These are phyloP conservation scores for Caradrina kadenii DNA, from an alignment of 2,888 invertebrate genomes.

Conservation along the genomic window DNA sequence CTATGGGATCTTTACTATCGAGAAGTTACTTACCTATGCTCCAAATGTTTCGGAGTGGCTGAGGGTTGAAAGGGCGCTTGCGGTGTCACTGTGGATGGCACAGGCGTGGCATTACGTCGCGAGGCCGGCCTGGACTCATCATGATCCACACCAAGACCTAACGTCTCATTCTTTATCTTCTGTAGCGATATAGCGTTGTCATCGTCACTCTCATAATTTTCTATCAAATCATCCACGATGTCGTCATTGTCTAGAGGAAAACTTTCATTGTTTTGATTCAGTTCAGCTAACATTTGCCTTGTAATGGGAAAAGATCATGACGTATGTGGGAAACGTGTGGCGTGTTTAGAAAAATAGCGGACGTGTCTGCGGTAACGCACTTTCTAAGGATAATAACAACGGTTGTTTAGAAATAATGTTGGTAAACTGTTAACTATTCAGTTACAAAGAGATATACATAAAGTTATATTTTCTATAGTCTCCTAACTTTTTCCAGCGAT, in stretches of 20 bases:
- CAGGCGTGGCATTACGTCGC: slow-evolving; percentile 62
- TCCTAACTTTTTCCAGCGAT: background rate
- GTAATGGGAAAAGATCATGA: slow-evolving; percentile 30
- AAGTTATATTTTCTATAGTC: too few relatives aligned
- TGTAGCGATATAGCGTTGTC: slow-evolving; percentile 94
- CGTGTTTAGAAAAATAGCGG: slow-evolving; percentile 12
- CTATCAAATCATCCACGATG: slow-evolving; percentile 79
- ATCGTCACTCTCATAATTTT: slow-evolving; percentile 92
- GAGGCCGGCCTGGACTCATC: slow-evolving; percentile 78
- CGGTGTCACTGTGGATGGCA: slow-evolving; percentile 87
- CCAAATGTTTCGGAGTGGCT: slow-evolving; percentile 95
- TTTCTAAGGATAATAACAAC: slow-evolving; percentile 9
- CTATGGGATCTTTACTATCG: background rate
- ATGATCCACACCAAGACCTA: slow-evolving; percentile 54
- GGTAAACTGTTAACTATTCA: background rate
- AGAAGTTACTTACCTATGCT: slow-evolving; percentile 91
- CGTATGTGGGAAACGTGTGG: slow-evolving; percentile 4
- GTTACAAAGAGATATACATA: background rate
- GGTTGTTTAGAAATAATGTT: background rate
- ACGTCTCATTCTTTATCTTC: slow-evolving; percentile 92
- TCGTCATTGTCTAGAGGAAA: slow-evolving; percentile 78
- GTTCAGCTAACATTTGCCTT: slow-evolving; percentile 2
- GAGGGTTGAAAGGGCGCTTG: slow-evolving; percentile 98
- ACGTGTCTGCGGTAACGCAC: background rate
- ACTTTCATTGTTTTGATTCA: slow-evolving; percentile 23